Evolutionary conservation across 2,888 invertebrate genomes (phyloP).

Genomic region (Sycophila texana): DNA sequence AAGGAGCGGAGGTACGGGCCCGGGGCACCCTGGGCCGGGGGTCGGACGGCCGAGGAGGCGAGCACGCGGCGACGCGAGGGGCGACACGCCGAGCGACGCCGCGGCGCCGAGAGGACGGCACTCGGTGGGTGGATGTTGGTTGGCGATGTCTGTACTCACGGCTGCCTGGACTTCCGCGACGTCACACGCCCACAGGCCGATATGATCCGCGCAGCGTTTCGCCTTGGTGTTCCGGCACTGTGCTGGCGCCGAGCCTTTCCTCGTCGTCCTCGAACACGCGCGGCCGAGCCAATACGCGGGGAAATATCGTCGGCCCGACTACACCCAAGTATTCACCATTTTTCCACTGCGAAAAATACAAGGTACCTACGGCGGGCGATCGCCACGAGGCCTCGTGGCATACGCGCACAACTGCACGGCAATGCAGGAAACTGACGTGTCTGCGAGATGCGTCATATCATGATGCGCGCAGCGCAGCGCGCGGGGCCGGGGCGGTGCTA

Average conservation of each 20-base stretch:
- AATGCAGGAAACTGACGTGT: conserved; percentile 21
- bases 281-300: conserved; percentile 55
- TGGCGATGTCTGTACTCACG: no score
- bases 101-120: neutral
- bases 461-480: no score
- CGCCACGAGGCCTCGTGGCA: conserved; percentile 44
- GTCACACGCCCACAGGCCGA: no score
- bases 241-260: no score
- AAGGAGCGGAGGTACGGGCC: no score
- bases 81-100: neutral
- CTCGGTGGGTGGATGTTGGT: no score
- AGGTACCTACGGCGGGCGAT: conserved; percentile 43
- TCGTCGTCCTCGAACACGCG: neutral
- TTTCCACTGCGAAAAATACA: conserved; percentile 62
- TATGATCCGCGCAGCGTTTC: neutral
- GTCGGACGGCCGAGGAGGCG: no score
- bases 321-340: conserved; percentile 74
- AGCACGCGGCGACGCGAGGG: no score
- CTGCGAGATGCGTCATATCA: neutral
- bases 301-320: conserved; percentile 66
- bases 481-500: no score
- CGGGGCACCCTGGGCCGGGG: no score
- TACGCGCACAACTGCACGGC: conserved; percentile 26
- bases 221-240: no score
- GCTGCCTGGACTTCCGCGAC: no score